Evolutionary conservation across 2,888 invertebrate genomes (phyloP).

Genomic region (Macrophya annulata): DNA sequence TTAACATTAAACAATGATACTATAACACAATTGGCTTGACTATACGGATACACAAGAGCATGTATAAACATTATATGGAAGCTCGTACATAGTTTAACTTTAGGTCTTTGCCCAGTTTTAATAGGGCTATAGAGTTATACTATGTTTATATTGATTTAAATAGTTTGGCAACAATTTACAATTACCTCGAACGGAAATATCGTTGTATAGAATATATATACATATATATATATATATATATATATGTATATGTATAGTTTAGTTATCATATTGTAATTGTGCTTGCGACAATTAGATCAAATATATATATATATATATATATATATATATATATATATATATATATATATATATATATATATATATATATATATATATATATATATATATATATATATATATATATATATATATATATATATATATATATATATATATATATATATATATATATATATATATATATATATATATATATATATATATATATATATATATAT

Average conservation of each 20-base stretch:
- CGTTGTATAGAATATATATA: constrained; percentile 68
- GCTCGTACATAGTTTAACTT: constrained; percentile 70
- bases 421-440: too few species aligned
- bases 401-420: too few species aligned
- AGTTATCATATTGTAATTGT: background rate
- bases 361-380: too few species aligned
- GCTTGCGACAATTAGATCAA: background rate
- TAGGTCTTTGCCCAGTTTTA: constrained; percentile 57
- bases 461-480: too few species aligned
- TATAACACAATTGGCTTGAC: constrained; percentile 10
- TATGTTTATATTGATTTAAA: constrained; percentile 72
- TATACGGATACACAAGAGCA: constrained; percentile 62
- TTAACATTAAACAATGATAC: background rate
- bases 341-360: too few species aligned
- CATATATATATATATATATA: too few species aligned
- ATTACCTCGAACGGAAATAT: constrained; percentile 64
- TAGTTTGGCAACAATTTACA: constrained; percentile 73
- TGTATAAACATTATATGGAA: constrained; percentile 71
- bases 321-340: too few species aligned
- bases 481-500: too few species aligned
- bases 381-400: too few species aligned
- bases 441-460: too few species aligned
- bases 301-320: too few species aligned
- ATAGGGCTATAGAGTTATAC: constrained; percentile 44
- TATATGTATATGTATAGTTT: constrained; percentile 37